Base-by-base conservation (phyloP, 92 coral and sea anemone genomes). In the Paramuricea clavata region DNA sequence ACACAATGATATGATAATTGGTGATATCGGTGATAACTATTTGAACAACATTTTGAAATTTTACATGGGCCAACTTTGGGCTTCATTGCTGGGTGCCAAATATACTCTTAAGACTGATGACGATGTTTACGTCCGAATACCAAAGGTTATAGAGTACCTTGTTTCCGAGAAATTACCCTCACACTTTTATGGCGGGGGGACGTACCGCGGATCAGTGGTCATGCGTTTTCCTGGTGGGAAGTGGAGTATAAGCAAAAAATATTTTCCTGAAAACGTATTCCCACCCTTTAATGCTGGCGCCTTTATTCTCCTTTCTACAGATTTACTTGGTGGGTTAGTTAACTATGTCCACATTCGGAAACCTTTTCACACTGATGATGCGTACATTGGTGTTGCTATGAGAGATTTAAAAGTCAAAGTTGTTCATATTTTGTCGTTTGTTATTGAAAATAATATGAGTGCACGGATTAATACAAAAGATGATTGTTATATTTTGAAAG, bases 301-400 rank as follows among this genome's bases (percentile, higher is more conserved):
- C 1, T 81, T 90, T 30, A 23, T 78, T 21, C 72, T 86, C 12
- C 30, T 86, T 6, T 90, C 93, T 2, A 39, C 76, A 15, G 93
- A 90, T 27, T 23, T 90, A 22, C 16, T 86, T 21, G 44, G 54
- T 0, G 11, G 28, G 12, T 26, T 90, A 30, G 34, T 90, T 17
- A 86, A 90, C 41, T 74, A 86, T 42, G 85, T 82, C 0, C 25
- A 77, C 17, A 54, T 9, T n/a, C 32, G 93, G 22, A 57, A 76
- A 15, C 93, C 90, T 0, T 90, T 90, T 81, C 93, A 85, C 27
- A 86, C 85, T 2, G 93, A 90, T 26, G 93, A 90, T 50, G 93
- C 93, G 5, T 90, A 90, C 62, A 47, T 90, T 13, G 93, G 93
- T 0, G 89, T 90, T 36, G 93, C 90, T 2, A 86, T 89, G 30